Conservation (phyloP, 2,888 invertebrate species). For the Lithophane leautieri region DNA sequence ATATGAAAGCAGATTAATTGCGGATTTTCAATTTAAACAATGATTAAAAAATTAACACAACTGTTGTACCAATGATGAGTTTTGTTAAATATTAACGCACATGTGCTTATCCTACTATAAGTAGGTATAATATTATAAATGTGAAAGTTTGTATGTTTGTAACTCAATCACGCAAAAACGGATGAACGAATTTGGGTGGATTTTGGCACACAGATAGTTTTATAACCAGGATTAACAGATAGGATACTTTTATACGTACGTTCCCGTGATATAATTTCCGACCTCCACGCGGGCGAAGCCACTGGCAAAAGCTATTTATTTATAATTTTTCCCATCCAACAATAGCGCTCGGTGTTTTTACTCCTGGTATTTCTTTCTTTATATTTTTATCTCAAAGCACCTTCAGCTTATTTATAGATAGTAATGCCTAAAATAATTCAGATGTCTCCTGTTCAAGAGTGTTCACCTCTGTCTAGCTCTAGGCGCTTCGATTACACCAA, state of each 20-base stretch:
- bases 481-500: constrained; percentile 28
- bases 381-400: background rate
- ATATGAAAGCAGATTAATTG: background rate
- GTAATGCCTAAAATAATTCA: background rate
- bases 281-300: too few relatives aligned
- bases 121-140: too few relatives aligned
- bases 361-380: background rate
- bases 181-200: too few relatives aligned
- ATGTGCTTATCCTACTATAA: background rate
- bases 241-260: too few relatives aligned
- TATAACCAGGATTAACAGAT: too few relatives aligned
- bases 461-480: background rate
- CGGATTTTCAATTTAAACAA: background rate
- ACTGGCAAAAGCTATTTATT: background rate
- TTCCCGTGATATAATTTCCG: too few relatives aligned
- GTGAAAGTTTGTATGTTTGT: too few relatives aligned
- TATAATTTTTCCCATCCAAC: background rate
- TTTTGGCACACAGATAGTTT: too few relatives aligned
- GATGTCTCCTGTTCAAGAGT: background rate
- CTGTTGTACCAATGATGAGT: background rate
- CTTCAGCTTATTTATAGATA: background rate
- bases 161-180: too few relatives aligned
- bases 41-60: background rate
- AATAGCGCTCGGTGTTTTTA: background rate
- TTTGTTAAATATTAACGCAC: background rate